These are phyloP conservation scores for Phortica variegata DNA, from an alignment of 1,140 invertebrate species.

Conservation along the genomic window DNA sequence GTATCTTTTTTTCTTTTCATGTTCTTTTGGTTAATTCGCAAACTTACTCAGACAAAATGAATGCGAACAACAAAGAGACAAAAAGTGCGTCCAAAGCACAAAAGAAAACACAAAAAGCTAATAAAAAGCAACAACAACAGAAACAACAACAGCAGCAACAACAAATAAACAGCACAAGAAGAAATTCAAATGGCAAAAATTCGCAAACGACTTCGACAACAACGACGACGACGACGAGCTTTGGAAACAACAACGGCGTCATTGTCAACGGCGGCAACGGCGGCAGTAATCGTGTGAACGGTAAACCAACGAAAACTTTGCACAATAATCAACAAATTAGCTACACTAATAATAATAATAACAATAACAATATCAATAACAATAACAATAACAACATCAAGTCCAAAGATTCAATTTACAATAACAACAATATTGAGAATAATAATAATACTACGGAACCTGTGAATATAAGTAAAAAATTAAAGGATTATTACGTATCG, in stretches of 20 bases:
- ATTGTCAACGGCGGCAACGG: too few species aligned
- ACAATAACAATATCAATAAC: conserved; percentile 14
- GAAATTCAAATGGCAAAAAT: conserved; percentile 14
- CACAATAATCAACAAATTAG: conserved; percentile 8
- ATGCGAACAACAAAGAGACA: conserved; percentile 40
- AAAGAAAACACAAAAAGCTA: conserved; percentile 44
- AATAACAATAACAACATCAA: conserved; percentile 34
- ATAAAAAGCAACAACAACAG: conserved; percentile 41
- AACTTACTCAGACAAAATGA: too few species aligned
- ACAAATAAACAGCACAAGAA: conserved; percentile 11
- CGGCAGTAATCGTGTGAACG: too few species aligned
- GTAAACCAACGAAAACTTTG: conserved; percentile 12
- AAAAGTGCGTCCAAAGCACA: conserved; percentile 42
- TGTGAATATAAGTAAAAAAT: conserved; percentile 29
- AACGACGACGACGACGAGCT: conserved; percentile 7
- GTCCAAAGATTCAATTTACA: conserved; percentile 20
- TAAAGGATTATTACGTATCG: conserved; percentile 26
- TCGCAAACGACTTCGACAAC: not conserved
- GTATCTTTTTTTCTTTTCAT: too few species aligned
- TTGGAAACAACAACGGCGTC: too few species aligned
- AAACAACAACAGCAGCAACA: conserved; percentile 29
- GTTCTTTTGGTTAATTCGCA: too few species aligned
- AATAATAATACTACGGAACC: conserved; percentile 8
- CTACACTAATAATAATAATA: not conserved
- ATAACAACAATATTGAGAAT: conserved; percentile 25